Base-by-base conservation (phyloP, 2,888 invertebrate species). In the Athetis lepigone region DNA sequence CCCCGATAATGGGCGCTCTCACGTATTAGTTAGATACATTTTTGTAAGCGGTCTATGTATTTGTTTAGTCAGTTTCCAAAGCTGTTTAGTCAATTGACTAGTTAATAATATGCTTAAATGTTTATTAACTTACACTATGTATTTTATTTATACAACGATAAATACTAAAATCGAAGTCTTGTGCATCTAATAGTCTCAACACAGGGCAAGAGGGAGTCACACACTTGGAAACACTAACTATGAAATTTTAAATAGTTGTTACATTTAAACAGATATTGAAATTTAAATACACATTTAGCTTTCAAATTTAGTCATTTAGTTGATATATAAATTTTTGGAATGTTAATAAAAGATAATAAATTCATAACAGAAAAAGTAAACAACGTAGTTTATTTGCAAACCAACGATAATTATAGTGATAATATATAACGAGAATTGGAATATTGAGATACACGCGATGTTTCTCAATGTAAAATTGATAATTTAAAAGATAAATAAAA, bases 21-120 rank as follows among this genome's bases (percentile, higher is more conserved):
- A 65, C 67, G 64, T 58, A 51, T 60, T 50, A 50, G 73, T 77
- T 67, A 56, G 63, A 64, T 80, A 74, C 64, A 74, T 69, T 78
- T 80, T 80, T 71, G 68, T 78, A 86, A 84, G 84, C 84, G 69
- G 75, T 75, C 73, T 79, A 76, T 75, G 71, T 70, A 67, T 54
- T 71, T 50, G 69, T 78, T 82, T 63, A 77, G 80, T 71, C 68
- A 59, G 56, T 75, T 84, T 75, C 54, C 67, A 79, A 88, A 89
- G 86, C 83, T 75, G 80, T 85, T 80, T 86, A 88, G 90, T 91
- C 90, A 78, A 80, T 79, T 90, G 90, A 92, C 91, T 91, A 90
- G 89, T 87, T 83, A 84, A 81, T 76, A 77, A 80, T 85, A 81
- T 78, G 81, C 78, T 82, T 86, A 83, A 73, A 79, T 58, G 74